phyloP scores from a whole-genome alignment of 1,140 invertebrate genomes.

The Diploscapter pachys region DNA sequence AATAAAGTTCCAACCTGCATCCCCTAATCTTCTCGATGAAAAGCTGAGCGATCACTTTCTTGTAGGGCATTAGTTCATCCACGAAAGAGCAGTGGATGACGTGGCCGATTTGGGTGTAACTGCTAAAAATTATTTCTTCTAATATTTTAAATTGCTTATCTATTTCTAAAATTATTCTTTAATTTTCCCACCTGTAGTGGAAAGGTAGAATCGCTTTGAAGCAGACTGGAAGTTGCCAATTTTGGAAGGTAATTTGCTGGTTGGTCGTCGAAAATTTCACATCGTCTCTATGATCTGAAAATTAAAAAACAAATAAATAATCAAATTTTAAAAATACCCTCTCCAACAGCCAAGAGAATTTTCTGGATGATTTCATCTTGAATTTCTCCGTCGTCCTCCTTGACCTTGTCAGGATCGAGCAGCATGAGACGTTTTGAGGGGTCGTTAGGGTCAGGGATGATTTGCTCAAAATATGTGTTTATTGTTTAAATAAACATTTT shows the following conservation, averaged over 20 bases:
- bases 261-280: constrained; percentile 45
- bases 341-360: neutral
- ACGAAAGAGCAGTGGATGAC: constrained; percentile 88
- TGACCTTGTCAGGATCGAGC: constrained; percentile 18
- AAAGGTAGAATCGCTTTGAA: constrained; percentile 78
- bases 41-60: constrained; percentile 74
- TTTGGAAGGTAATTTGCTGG: constrained; percentile 73
- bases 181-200: constrained; percentile 63
- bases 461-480: neutral
- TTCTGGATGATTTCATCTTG: constrained; percentile 2
- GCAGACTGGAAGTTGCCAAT: constrained; percentile 75
- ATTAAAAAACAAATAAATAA: constrained; percentile 3
- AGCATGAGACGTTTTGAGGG: constrained; percentile 4
- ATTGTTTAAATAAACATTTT: neutral
- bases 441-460: constrained; percentile 12
- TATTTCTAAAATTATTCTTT: neutral
- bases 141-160: neutral
- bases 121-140: constrained; percentile 58
- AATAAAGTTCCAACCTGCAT: constrained; percentile 47
- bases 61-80: constrained; percentile 77
- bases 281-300: constrained; percentile 12
- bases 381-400: constrained; percentile 15
- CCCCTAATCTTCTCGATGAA: constrained; percentile 63
- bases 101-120: constrained; percentile 84
- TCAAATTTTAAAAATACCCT: neutral